These are phyloP conservation scores for Amaurobius ferox DNA, from an alignment of 2,888 invertebrate genomes.

Conservation along the genomic window DNA sequence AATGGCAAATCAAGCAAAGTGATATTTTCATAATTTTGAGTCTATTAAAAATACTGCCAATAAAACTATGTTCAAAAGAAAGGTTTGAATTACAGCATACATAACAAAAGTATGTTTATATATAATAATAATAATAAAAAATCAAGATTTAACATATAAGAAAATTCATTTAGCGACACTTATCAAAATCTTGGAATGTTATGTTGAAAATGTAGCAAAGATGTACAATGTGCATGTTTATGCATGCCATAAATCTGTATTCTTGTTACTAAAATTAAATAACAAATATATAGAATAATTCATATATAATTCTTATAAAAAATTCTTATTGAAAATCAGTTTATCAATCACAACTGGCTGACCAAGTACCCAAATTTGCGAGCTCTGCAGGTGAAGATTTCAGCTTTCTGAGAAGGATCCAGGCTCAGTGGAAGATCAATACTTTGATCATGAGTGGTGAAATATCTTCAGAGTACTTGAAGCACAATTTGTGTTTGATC, in stretches of 20 bases:
- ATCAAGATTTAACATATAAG: background rate
- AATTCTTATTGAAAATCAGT: constrained; percentile 63
- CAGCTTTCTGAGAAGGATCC: background rate
- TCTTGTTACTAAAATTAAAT: constrained; percentile 66
- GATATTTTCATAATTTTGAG: too few species aligned
- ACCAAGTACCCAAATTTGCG: constrained; percentile 15
- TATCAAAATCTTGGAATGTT: constrained; percentile 31
- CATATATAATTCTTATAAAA: constrained; percentile 68
- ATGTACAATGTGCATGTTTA: constrained; percentile 28
- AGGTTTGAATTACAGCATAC: too few species aligned
- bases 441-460: constrained; percentile 1
- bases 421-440: constrained; percentile 5
- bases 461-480: constrained; percentile 17
- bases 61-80: too few species aligned
- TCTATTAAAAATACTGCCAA: too few species aligned
- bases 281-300: constrained; percentile 71
- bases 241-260: constrained; percentile 33
- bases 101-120: too few species aligned
- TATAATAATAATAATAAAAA: too few species aligned
- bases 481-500: constrained; percentile 13
- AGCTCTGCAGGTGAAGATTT: background rate
- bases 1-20: too few species aligned
- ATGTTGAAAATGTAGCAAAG: constrained; percentile 18
- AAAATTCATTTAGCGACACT: background rate
- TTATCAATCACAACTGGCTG: constrained; percentile 30